A percentile compares a stretch with the other conserved stretches of the same genome.
Conservation (phyloP, 2,888 invertebrate species). For the Listrodromus nycthemerus region DNA sequence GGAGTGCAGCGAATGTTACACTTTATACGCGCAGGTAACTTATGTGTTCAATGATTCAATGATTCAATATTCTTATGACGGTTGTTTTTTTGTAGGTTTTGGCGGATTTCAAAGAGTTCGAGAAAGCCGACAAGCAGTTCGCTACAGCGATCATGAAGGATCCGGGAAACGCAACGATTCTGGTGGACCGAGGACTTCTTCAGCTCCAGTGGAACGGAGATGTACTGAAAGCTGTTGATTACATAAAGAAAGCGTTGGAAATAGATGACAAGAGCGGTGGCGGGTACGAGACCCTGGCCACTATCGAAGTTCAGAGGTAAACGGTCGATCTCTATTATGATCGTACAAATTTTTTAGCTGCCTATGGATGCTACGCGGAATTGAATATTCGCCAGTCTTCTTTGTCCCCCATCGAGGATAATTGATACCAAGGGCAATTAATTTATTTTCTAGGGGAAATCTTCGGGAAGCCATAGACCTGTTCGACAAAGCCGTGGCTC, state of each 20-base stretch:
- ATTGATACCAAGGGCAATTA: neutral
- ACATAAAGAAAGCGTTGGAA: slow-evolving; percentile 93
- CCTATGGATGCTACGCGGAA: neutral
- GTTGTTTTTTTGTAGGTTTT: slow-evolving; percentile 86
- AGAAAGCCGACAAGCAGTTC: slow-evolving; percentile 93
- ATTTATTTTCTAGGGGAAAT: slow-evolving; percentile 88
- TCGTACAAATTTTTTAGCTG: neutral
- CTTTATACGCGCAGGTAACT: slow-evolving; percentile 93
- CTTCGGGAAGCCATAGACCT: slow-evolving; percentile 92
- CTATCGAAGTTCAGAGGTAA: slow-evolving; percentile 94
- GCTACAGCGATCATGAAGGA: slow-evolving; percentile 92
- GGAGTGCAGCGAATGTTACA: slow-evolving; percentile 93
- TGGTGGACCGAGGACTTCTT: slow-evolving; percentile 94
- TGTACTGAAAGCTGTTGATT: slow-evolving; percentile 90
- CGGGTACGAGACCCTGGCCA: slow-evolving; percentile 97
- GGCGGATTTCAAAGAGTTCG: slow-evolving; percentile 93
- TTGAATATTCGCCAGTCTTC: neutral
- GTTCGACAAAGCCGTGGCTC: slow-evolving; percentile 94
- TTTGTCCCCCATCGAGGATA: neutral
- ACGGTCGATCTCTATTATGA: slow-evolving; percentile 17
- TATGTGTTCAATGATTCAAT: neutral
- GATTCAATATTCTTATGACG: neutral
- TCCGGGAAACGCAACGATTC: slow-evolving; percentile 93
- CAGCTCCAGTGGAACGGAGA: slow-evolving; percentile 94
- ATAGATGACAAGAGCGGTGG: slow-evolving; percentile 97